Evolutionary conservation across 2,113 vertebrate species (phyloP).

Genomic region (Serilophus lunatus): DNA sequence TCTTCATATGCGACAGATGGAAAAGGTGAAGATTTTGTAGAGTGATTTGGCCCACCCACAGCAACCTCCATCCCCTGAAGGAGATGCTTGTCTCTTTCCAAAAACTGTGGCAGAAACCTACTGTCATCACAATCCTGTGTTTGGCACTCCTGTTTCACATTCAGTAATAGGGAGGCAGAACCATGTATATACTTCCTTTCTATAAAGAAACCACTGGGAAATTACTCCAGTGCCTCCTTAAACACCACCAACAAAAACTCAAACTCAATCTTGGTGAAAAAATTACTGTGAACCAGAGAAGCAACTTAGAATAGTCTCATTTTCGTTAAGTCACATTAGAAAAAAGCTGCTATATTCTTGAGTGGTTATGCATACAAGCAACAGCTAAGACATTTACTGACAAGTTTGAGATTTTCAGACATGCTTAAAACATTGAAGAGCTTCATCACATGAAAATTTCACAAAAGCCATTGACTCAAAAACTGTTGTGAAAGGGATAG

Average conservation of each 20-base stretch:
- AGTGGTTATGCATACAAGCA: not conserved
- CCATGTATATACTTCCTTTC: not conserved
- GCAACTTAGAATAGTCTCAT: not conserved
- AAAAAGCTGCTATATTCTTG: accelerated
- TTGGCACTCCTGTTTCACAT: not conserved
- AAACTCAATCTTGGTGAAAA: not conserved
- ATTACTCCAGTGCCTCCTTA: not conserved
- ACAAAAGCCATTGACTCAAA: not conserved
- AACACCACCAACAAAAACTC: not conserved
- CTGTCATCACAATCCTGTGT: not conserved
- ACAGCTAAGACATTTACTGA: not conserved
- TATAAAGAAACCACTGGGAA: not conserved
- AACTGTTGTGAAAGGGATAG: not conserved
- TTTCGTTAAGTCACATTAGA: not conserved
- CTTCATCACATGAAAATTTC: not conserved
- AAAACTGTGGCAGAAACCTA: not conserved
- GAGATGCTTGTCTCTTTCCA: not conserved
- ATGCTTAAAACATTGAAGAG: not conserved
- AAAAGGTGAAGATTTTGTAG: not conserved
- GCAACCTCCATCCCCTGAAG: not conserved
- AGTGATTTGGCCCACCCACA: not conserved
- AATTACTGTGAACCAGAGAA: not conserved
- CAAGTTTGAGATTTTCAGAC: not conserved
- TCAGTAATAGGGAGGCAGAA: not conserved
- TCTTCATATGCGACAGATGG: not conserved